A percentile compares a stretch with the other conserved stretches of the same genome.
phyloP scores from a whole-genome alignment of 2,113 vertebrate genomes.

The Gymnorhina tibicen region DNA sequence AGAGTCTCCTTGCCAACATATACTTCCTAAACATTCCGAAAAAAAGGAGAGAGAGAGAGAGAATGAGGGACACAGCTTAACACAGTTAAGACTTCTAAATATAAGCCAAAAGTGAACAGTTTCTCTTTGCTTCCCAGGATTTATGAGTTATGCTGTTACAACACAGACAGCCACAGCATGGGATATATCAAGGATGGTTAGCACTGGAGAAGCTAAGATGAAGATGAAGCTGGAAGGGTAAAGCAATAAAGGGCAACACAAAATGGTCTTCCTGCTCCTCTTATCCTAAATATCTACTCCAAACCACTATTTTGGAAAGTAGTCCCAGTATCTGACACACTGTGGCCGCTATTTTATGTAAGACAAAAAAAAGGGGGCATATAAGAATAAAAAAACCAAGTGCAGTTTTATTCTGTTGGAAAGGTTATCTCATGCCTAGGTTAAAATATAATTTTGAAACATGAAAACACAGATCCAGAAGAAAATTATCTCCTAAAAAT shows the following conservation, averaged over 20 bases:
- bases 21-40: conserved; percentile 80
- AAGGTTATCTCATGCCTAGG: not conserved
- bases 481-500: not conserved
- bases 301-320: not conserved
- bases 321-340: not conserved
- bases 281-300: not conserved
- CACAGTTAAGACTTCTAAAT: not conserved
- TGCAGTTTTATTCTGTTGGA: not conserved
- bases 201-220: not conserved
- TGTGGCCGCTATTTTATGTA: fast-evolving
- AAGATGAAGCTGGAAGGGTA: not conserved
- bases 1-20: conserved; percentile 97
- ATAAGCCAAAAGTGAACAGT: not conserved
- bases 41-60: not conserved
- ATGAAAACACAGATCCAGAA: not conserved
- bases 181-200: not conserved
- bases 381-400: not conserved
- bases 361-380: not conserved
- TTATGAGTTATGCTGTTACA: not conserved
- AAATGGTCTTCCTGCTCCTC: not conserved
- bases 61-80: not conserved
- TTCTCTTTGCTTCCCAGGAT: not conserved
- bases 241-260: not conserved
- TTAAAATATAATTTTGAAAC: not conserved
- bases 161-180: not conserved